A percentile compares a stretch with the other conserved stretches of the same genome.
Conservation (phyloP, 2,888 invertebrate species). For the Mythimna ferrago region DNA sequence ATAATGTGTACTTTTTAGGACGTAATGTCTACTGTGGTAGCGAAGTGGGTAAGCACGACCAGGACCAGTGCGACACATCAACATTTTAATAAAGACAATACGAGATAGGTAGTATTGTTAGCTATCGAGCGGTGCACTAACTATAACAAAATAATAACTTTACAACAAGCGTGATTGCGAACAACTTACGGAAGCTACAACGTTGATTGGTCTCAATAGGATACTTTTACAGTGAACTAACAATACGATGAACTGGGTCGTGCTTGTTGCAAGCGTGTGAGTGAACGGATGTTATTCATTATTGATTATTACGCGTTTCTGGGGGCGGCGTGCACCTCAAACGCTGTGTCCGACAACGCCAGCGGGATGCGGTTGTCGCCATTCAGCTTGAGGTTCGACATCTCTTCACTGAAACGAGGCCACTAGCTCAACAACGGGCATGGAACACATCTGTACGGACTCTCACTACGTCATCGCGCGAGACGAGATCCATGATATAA, state of each 20-base stretch:
- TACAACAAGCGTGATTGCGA: slow-evolving; percentile 60
- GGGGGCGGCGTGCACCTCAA: slow-evolving; percentile 89
- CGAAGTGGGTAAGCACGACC: slow-evolving; percentile 30
- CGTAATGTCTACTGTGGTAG: slow-evolving; percentile 38
- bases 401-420: slow-evolving; percentile 88
- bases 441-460: slow-evolving; percentile 25
- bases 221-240: slow-evolving; percentile 23
- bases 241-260: slow-evolving; percentile 56
- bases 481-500: slow-evolving; percentile 5
- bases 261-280: slow-evolving; percentile 73
- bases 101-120: slow-evolving; percentile 35
- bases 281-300: slow-evolving; percentile 69
- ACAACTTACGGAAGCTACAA: slow-evolving; percentile 48
- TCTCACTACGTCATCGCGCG: slow-evolving; percentile 19
- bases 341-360: slow-evolving; percentile 89
- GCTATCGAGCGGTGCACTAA: slow-evolving; percentile 46
- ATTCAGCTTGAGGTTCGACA: slow-evolving; percentile 88
- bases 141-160: slow-evolving; percentile 37
- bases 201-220: slow-evolving; percentile 22
- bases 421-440: slow-evolving; percentile 65
- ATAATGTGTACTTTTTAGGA: slow-evolving; percentile 9
- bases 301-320: slow-evolving; percentile 87
- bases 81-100: slow-evolving; percentile 32
- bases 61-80: slow-evolving; percentile 23
- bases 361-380: slow-evolving; percentile 89